phyloP scores from a whole-genome alignment of 2,888 invertebrate genomes.

The Kryphioiulus occultus region DNA sequence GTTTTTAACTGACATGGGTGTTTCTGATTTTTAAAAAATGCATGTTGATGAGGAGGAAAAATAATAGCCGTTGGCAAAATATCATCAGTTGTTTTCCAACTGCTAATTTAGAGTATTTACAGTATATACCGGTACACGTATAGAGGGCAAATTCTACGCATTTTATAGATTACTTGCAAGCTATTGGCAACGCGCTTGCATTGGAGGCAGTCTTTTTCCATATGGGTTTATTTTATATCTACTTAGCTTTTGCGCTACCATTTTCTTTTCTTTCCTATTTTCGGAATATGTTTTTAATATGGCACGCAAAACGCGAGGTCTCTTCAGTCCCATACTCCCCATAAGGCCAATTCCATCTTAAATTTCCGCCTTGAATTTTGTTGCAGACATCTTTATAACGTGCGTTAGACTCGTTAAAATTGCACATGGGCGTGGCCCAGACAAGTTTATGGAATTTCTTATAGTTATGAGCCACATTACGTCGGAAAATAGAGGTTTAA shows the following conservation, averaged over 20 bases:
- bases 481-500: not conserved
- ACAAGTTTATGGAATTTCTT: not conserved
- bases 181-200: no score
- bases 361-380: not conserved
- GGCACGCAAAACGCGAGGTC: no score
- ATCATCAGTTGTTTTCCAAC: not conserved
- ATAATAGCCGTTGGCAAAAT: not conserved
- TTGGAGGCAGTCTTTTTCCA: no score
- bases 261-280: not conserved
- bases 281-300: not conserved
- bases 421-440: not conserved
- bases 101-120: no score
- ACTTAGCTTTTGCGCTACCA: not conserved
- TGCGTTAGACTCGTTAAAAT: not conserved
- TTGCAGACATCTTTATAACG: not conserved
- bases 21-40: not conserved
- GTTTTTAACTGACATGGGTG: not conserved
- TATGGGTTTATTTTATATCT: not conserved
- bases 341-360: not conserved
- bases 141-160: no score
- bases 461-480: not conserved
- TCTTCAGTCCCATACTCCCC: not conserved
- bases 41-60: not conserved
- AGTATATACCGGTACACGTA: no score
- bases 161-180: no score